A percentile compares a stretch with the other conserved stretches of the same genome.
Conservation (phyloP, 2,888 invertebrate genomes). For the Imbricaverruca yamaguchii region DNA sequence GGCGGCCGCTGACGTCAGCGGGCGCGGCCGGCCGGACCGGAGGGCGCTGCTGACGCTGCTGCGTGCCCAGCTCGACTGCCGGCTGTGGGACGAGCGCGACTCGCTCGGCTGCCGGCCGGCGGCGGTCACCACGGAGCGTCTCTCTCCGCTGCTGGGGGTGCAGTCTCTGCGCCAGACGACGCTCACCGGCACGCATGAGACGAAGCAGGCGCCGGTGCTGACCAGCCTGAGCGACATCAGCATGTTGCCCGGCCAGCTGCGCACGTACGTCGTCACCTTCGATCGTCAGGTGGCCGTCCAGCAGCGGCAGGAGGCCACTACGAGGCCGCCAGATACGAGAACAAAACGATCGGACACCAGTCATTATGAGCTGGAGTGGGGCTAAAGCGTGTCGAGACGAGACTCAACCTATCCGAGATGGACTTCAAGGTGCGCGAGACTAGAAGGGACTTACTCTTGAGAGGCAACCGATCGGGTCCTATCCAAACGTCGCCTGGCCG, state of each 20-base stretch:
- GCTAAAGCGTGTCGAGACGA: too few relatives aligned
- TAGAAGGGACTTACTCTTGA: too few relatives aligned
- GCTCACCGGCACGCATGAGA: background rate
- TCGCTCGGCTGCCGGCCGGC: background rate
- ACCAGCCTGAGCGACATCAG: background rate
- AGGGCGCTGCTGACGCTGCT: background rate
- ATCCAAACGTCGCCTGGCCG: too few relatives aligned
- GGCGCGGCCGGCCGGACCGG: background rate
- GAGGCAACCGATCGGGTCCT: too few relatives aligned
- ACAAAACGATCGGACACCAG: too few relatives aligned
- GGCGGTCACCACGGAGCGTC: background rate
- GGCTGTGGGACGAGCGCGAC: slow-evolving; percentile 3
- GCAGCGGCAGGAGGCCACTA: too few relatives aligned
- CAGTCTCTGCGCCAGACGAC: background rate
- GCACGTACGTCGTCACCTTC: slow-evolving; percentile 15
- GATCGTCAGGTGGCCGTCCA: background rate
- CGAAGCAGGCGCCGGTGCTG: background rate
- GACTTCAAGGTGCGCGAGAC: too few relatives aligned
- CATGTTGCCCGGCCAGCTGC: background rate
- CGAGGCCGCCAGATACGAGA: too few relatives aligned
- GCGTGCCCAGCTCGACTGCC: background rate
- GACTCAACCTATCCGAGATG: too few relatives aligned
- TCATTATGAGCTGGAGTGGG: too few relatives aligned
- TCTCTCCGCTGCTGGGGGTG: background rate
- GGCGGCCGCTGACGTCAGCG: background rate